A percentile compares a stretch with the other conserved stretches of the same genome.
These are phyloP conservation scores for Lysiphlebus fabarum DNA, from an alignment of 1,140 invertebrate genomes.

Conservation along the genomic window DNA sequence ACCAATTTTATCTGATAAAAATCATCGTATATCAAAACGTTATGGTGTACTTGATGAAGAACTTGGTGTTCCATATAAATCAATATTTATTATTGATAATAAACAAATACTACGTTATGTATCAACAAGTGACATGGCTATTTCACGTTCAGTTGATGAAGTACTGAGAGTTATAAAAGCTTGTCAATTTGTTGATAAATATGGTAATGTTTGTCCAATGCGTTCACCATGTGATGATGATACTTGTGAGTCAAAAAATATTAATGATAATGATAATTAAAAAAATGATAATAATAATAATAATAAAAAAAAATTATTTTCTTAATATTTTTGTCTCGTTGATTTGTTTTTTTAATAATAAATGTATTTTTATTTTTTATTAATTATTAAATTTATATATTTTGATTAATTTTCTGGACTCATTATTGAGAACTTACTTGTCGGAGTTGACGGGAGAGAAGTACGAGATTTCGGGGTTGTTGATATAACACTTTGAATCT, in stretches of 20 bases:
- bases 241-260: conserved; percentile 85
- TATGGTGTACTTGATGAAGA: conserved; percentile 95
- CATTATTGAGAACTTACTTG: conserved; percentile 42
- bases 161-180: conserved; percentile 90
- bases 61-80: conserved; percentile 90
- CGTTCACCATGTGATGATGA: conserved; percentile 80
- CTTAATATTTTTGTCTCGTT: neutral
- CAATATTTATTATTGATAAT: conserved; percentile 95
- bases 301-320: neutral
- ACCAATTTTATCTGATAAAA: conserved; percentile 93
- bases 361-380: neutral
- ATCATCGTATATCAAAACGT: conserved; percentile 74
- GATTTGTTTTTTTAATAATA: neutral
- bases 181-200: conserved; percentile 92
- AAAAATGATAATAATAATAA: neutral
- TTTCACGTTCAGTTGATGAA: conserved; percentile 77
- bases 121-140: conserved; percentile 94
- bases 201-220: conserved; percentile 98
- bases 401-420: conserved; percentile 9
- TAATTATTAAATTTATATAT: neutral
- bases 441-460: conserved; percentile 33
- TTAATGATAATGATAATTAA: conserved; percentile 65
- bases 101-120: conserved; percentile 93
- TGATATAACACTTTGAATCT: conserved; percentile 31
- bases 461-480: conserved; percentile 36